Evolutionary conservation across 2,888 invertebrate genomes (phyloP), one percentile per base, ranked within the genome.

Genomic region (Cacoxenus indagator): DNA sequence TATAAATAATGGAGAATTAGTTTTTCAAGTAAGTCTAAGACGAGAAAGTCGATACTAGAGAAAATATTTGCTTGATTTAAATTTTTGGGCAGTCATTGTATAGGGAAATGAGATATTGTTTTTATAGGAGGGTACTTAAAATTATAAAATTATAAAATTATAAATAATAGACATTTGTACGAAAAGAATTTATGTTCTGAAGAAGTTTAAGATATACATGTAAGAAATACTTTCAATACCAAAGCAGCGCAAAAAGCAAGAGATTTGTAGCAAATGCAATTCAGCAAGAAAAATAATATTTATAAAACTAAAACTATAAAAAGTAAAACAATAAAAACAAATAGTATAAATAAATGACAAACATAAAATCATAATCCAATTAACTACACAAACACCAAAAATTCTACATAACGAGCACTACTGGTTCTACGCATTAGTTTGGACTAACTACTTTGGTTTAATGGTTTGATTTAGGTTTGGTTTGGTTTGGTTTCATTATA

Each of bases 171-270:
- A 67, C 55, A 43, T 45, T 57, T n/a, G 29, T 37, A 82, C 75
- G 78, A 82, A 79, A 78, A 78, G 70, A 64, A 67, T 70, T 54
- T 69, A 71, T 81, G 81, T 74, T 82, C 75, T 78, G 85, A 85
- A 86, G 84, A 87, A 37, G 14, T 87, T 88, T 26, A 31, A 64
- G 37, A 65, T 51, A 67, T 71, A 74, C 70, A 75, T 74, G 77
- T 69, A 73, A 70, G 89, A 87, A 88, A 88, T 89, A 89, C 72
- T 87, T 85, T 85, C 83, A 86, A 87, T 85, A 67, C 73, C 64
- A 89, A 89, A 81, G 59, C 22, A 45, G 26, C 48, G 67, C 57
- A 66, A 2, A 22, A 59, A 67, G 70, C 70, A 67, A 45, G 68
- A 29, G 37, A 19, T 67, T 55, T 68, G 70, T 64, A 64, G 65